Evolutionary conservation across 1,140 invertebrate genomes (phyloP).

Genomic region (Drosophila lowei): DNA sequence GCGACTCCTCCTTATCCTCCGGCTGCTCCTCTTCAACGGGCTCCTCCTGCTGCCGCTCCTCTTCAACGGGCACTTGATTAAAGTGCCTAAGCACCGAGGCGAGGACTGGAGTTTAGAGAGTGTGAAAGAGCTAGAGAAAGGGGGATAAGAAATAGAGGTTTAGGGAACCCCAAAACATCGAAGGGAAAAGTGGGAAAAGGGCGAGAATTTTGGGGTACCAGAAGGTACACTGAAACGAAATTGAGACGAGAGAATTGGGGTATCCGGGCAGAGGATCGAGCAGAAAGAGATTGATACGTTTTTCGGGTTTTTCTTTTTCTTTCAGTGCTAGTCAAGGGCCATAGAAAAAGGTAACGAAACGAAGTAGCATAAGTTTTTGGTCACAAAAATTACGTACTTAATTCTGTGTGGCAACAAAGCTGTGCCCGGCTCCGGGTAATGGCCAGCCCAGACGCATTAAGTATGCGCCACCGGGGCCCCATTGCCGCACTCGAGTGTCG

Average conservation of each 20-base stretch:
- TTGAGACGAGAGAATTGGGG: too few relatives aligned
- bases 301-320: too few relatives aligned
- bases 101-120: too few relatives aligned
- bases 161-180: too few relatives aligned
- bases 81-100: constrained; percentile 30
- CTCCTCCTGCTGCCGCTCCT: background rate
- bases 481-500: constrained; percentile 23
- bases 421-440: constrained; percentile 31
- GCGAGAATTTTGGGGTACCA: background rate
- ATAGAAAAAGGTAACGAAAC: too few relatives aligned
- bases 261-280: background rate
- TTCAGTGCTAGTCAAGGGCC: too few relatives aligned
- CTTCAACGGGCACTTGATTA: constrained; percentile 57
- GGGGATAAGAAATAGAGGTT: too few relatives aligned
- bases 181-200: background rate
- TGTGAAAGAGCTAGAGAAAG: too few relatives aligned
- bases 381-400: constrained; percentile 47
- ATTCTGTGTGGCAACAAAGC: constrained; percentile 51
- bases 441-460: constrained; percentile 45
- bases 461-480: constrained; percentile 61
- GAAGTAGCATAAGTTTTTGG: constrained; percentile 4
- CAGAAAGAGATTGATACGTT: too few relatives aligned
- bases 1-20: constrained; percentile 33
- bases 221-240: too few relatives aligned
- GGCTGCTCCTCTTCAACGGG: too few relatives aligned